Base-by-base conservation (phyloP, 2,888 invertebrate species). In the Zaprionus bogoriensis region DNA sequence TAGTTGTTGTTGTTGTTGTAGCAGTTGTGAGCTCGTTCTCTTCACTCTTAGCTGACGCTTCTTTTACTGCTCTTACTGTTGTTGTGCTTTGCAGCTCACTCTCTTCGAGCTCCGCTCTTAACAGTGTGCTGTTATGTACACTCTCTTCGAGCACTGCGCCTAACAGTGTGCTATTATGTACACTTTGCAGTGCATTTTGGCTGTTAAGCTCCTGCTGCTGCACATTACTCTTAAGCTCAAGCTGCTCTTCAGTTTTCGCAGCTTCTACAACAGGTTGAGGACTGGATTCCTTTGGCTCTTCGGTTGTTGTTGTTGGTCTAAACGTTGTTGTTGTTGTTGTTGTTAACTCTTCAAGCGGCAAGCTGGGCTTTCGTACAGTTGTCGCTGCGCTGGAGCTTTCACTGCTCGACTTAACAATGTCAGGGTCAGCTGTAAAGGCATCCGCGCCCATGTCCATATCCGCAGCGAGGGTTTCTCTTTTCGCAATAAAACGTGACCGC, bases 381-480 rank as follows among this genome's bases (percentile, higher is more conserved):
- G n/a, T n/a, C n/a, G n/a, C 17, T 17, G 23, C 27, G 25, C n/a
- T 61, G 45, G 41, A 64, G 59, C 76, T 85, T 84, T 78, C 71
- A 59, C 66, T 67, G 54, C 50, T 46, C 44, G 14, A 20, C 17
- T 9, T 54, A 79, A 84, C 64, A 63, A 66, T 80, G 87, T 80
- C 83, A 84, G 86, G 86, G 83, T 85, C 80, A 76, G 42, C 53
- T 46, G 61, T 47, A 12, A 17, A 25, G 62, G 62, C 50, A 60
- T 72, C 42, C 45, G 47, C 60, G 45, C 63, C 76, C 38, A 65
- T 28, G 23, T 70, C 30, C 32, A 51, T 51, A 48, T 50, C 48
- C n/a, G n/a, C n/a, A n/a, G n/a, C n/a, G 60, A 32, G 41, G 42
- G 64, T 83, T 81, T 87, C 87, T 74, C 82, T 84, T 82, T 86